Evolutionary conservation across 2,888 invertebrate genomes (phyloP).

Genomic region (Dascillus cervinus): DNA sequence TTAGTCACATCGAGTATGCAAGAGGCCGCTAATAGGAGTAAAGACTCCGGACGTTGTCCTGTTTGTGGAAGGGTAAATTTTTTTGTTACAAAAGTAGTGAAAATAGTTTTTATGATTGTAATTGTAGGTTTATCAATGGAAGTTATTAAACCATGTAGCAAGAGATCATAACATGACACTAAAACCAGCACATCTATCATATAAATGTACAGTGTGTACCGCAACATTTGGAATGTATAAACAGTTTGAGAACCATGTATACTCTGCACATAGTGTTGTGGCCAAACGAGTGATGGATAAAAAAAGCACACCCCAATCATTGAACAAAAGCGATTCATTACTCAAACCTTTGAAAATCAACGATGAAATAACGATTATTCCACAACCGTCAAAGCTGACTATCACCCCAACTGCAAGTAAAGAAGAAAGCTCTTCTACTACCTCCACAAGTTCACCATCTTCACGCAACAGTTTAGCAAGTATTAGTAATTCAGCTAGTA

Average conservation of each 20-base stretch:
- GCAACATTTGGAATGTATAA: conserved; percentile 94
- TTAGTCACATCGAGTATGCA: conserved; percentile 94
- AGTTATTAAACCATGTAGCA: conserved; percentile 83
- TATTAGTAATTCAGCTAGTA: neutral
- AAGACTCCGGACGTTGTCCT: conserved; percentile 90
- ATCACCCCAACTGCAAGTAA: conserved; percentile 15
- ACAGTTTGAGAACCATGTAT: conserved; percentile 90
- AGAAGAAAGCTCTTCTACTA: conserved; percentile 14
- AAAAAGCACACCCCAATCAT: conserved; percentile 43
- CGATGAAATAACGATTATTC: conserved; percentile 84
- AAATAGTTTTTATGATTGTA: conserved; percentile 47
- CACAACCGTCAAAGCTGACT: conserved; percentile 59
- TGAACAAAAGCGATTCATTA: conserved; percentile 52
- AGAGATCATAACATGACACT: conserved; percentile 86
- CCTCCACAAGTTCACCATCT: conserved; percentile 8
- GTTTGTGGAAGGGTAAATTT: conserved; percentile 86
- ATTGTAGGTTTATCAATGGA: conserved; percentile 88
- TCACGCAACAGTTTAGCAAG: conserved; percentile 11
- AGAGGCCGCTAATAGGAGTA: conserved; percentile 89
- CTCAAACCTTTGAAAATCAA: conserved; percentile 79
- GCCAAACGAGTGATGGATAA: conserved; percentile 81
- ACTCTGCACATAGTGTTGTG: conserved; percentile 86
- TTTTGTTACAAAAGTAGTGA: conserved; percentile 4
- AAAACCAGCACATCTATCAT: conserved; percentile 87
- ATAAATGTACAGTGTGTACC: conserved; percentile 92